A percentile compares a stretch with the other conserved stretches of the same genome.
Conservation (phyloP, 2,797 vertebrate species). For the Poeciliopsis gracilis region DNA sequence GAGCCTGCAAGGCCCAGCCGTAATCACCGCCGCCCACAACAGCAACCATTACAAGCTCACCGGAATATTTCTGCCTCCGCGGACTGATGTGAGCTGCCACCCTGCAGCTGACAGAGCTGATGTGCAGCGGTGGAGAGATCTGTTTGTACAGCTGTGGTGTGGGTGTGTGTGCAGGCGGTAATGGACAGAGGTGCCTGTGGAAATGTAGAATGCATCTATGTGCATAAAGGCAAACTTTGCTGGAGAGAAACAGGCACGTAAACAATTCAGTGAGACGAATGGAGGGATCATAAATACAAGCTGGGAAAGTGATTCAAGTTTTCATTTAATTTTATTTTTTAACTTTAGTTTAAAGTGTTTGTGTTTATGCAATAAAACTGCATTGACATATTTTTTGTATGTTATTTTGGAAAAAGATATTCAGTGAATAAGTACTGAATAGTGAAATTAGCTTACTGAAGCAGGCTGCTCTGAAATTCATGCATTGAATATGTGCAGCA, state of each 20-base stretch:
- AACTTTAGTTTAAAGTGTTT: background rate
- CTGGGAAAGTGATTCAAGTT: background rate
- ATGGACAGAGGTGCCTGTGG: slow-evolving; percentile 29
- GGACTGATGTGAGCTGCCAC: slow-evolving; percentile 34
- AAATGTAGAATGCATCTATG: slow-evolving; percentile 37
- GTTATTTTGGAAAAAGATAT: background rate
- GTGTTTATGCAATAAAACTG: background rate
- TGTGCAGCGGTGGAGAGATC: slow-evolving; percentile 42
- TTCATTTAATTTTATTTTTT: background rate
- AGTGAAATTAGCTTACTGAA: background rate
- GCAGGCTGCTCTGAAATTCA: background rate
- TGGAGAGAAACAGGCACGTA: background rate
- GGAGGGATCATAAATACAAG: background rate
- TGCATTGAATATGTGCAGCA: background rate
- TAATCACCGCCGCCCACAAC: slow-evolving; percentile 58
- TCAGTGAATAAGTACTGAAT: background rate
- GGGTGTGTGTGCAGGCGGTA: slow-evolving; percentile 30
- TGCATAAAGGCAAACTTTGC: slow-evolving; percentile 26
- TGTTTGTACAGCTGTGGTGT: slow-evolving; percentile 63
- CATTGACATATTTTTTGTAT: background rate
- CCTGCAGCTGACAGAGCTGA: slow-evolving; percentile 45
- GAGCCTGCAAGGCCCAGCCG: slow-evolving; percentile 35
- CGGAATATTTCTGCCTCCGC: slow-evolving; percentile 34
- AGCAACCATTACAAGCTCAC: slow-evolving; percentile 41
- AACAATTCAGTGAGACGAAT: background rate